Base-by-base conservation (phyloP, 2,888 invertebrate genomes). In the Odontomyia ornata region DNA sequence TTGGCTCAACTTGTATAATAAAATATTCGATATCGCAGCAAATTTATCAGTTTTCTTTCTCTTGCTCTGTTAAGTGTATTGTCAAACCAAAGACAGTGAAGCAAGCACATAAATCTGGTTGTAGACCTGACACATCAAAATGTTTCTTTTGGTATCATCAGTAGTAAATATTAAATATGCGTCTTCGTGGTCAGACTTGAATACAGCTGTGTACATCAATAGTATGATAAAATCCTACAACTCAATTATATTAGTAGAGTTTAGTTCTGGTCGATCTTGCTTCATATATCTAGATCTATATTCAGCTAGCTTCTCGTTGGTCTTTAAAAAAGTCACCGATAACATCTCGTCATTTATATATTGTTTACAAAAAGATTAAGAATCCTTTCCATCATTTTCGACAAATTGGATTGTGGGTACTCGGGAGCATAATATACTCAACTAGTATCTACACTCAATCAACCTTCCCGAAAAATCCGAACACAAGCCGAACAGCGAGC, bases 101-200 rank as follows among this genome's bases (percentile, higher is more conserved):
- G 60, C 2, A 78, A 65, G 11, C 21, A 23, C 43, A 65, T 30
- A 67, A 79, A 79, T 75, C 77, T 76, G 21, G 30, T 23, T 65
- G 75, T 57, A 28, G 77, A 77, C 76, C 78, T 78, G 15, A 64
- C 71, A 65, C 78, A 72, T 47, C 77, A 78, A 80, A 65, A 80
- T 71, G 76, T 79, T 73, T 79, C 79, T 73, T 23, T 79, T 78
- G n/a, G 80, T 79, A 72, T 79, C 78, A 79, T 80, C 78, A 28
- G 79, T 80, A 43, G 76, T 73, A 75, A 78, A 79, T 21, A 78
- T 60, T 25, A 62, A 75, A 73, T 67, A 21, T 62, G 65, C 57
- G 76, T 75, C 73, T 77, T 79, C 80, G 72, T 78, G 78, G 72
- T 80, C 80, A 47, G 78, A n/a, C n/a, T 79, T 79, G 57, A 79